Evolutionary conservation across 53 echinoderm and acorn worm genomes (phyloP).

Genomic region (Patiria pectinifera): DNA sequence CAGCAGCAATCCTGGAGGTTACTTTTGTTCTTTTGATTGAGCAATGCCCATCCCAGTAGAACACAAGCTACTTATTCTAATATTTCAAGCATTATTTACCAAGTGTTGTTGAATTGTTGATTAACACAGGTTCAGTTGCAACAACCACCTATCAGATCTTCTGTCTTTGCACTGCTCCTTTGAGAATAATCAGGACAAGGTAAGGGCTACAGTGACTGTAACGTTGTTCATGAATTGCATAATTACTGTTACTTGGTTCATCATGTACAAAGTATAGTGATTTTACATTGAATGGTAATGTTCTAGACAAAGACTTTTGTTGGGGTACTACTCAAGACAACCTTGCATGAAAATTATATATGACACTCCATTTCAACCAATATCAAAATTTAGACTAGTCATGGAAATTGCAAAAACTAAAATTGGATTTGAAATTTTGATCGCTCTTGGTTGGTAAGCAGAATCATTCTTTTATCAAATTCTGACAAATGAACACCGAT

Average conservation of each 20-base stretch:
- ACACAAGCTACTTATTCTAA: too few relatives aligned
- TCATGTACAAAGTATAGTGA: too few relatives aligned
- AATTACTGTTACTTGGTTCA: too few relatives aligned
- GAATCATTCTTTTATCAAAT: background rate
- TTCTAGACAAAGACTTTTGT: too few relatives aligned
- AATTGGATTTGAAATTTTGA: background rate
- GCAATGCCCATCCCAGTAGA: too few relatives aligned
- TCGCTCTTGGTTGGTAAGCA: background rate
- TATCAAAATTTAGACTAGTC: too few relatives aligned
- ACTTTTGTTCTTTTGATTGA: too few relatives aligned
- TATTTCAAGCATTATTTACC: background rate
- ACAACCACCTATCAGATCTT: conserved; percentile 74
- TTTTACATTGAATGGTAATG: too few relatives aligned
- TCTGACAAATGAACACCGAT: background rate
- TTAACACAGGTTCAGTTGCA: conserved; percentile 76
- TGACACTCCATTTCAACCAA: background rate
- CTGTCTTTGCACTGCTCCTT: conserved; percentile 61
- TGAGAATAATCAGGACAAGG: conserved; percentile 32
- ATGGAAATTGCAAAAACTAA: background rate
- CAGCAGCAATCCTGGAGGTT: too few relatives aligned
- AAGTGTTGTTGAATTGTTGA: background rate
- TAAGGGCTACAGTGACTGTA: background rate
- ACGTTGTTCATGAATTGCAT: background rate
- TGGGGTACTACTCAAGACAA: too few relatives aligned
- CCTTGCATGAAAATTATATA: too few relatives aligned